A percentile compares a stretch with the other conserved stretches of the same genome.
Conservation (phyloP, 2,888 invertebrate genomes). For the Parnassius smintheus region DNA sequence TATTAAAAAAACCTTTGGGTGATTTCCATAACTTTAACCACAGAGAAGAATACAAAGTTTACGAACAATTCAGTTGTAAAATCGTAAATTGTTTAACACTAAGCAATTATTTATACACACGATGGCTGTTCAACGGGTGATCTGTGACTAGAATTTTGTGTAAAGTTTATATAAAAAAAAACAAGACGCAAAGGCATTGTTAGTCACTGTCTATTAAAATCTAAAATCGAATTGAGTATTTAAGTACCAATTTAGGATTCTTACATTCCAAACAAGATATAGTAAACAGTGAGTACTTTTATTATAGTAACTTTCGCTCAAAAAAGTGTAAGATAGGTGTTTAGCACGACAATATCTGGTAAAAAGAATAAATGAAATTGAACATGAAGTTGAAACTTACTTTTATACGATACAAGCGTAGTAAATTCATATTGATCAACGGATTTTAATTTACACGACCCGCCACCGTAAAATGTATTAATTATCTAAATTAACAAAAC, state of each 20-base stretch:
- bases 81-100: slow-evolving; percentile 14
- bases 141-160: slow-evolving; percentile 21
- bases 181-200: slow-evolving; percentile 23
- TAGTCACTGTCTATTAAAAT: slow-evolving; percentile 14
- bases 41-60: slow-evolving; percentile 23
- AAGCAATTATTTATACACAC: slow-evolving; percentile 19
- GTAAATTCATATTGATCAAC: slow-evolving; percentile 60
- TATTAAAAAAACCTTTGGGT: too few relatives aligned
- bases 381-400: slow-evolving; percentile 35
- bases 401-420: slow-evolving; percentile 41
- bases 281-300: not conserved
- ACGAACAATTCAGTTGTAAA: slow-evolving; percentile 23
- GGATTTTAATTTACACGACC: slow-evolving; percentile 61
- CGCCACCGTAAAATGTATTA: slow-evolving; percentile 53
- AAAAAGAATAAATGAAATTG: too few relatives aligned
- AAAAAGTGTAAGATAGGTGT: too few relatives aligned
- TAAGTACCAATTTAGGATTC: slow-evolving; percentile 25
- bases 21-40: too few relatives aligned
- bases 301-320: too few relatives aligned
- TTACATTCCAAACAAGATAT: slow-evolving; percentile 6
- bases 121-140: slow-evolving; percentile 7
- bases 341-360: too few relatives aligned
- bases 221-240: slow-evolving; percentile 15
- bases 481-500: slow-evolving; percentile 70
- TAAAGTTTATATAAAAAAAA: slow-evolving; percentile 13